Percentiles rank a stretch among this genome's conserved stretches.
Conservation (phyloP, 2,113 vertebrate species). For the Misgurnus mizolepis region DNA sequence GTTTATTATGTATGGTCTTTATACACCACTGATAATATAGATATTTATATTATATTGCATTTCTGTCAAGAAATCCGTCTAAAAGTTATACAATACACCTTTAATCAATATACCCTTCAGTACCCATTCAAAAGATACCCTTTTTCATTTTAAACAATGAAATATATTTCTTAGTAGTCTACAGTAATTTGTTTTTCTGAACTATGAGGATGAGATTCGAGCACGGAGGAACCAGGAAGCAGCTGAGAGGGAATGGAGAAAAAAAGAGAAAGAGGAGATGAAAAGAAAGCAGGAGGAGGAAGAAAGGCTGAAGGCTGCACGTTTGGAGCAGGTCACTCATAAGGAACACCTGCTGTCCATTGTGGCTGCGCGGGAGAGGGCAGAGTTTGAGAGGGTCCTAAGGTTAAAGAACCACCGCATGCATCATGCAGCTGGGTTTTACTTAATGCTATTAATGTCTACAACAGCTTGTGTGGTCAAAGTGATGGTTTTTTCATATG, state of each 20-base stretch:
- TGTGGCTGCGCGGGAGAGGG: conserved; percentile 78
- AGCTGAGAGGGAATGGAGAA: conserved; percentile 83
- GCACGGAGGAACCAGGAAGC: conserved; percentile 84
- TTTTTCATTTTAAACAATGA: too few species aligned
- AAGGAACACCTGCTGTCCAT: conserved; percentile 78
- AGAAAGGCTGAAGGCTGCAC: conserved; percentile 66
- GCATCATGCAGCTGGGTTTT: not conserved
- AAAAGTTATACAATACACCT: too few species aligned
- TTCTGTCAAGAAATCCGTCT: too few species aligned
- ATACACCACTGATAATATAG: too few species aligned
- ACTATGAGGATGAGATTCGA: conserved; percentile 79
- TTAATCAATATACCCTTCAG: too few species aligned
- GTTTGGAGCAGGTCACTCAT: conserved; percentile 77
- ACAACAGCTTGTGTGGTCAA: too few species aligned
- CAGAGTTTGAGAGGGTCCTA: conserved; percentile 82
- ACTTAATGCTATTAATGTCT: too few species aligned
- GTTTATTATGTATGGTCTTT: too few species aligned
- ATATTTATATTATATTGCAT: too few species aligned
- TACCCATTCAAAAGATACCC: too few species aligned
- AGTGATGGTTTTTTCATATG: too few species aligned
- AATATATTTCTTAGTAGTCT: too few species aligned
- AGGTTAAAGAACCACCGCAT: conserved; percentile 67
- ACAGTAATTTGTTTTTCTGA: not conserved
- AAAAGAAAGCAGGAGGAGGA: conserved; percentile 68
- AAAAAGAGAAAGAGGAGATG: conserved; percentile 73